These are phyloP conservation scores for Steromphala cineraria DNA, from an alignment of 2,888 invertebrate species.

Conservation along the genomic window DNA sequence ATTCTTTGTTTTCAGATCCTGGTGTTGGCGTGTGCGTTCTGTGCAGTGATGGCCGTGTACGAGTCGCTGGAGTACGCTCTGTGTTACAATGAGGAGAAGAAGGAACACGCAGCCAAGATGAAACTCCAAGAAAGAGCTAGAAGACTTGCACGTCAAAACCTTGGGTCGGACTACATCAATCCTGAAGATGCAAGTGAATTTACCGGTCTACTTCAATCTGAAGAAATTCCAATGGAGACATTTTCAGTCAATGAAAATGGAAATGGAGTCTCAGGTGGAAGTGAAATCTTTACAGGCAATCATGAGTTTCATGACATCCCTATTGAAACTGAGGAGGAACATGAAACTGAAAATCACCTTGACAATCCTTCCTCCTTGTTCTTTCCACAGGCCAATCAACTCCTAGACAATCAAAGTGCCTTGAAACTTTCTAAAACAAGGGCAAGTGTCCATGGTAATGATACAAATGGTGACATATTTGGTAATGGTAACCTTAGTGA, in stretches of 20 bases:
- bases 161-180: not conserved
- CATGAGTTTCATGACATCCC: too few relatives aligned
- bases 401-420: too few relatives aligned
- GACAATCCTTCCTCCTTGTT: too few relatives aligned
- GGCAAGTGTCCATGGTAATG: too few relatives aligned
- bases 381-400: too few relatives aligned
- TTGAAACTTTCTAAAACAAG: too few relatives aligned
- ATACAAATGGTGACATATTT: too few relatives aligned
- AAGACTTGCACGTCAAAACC: conserved; percentile 22
- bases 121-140: conserved; percentile 40
- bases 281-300: too few relatives aligned
- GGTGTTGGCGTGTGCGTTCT: conserved; percentile 59
- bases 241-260: not conserved
- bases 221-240: conserved; percentile 45
- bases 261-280: too few relatives aligned
- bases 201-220: conserved; percentile 30
- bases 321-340: too few relatives aligned
- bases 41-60: conserved; percentile 65
- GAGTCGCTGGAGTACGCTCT: conserved; percentile 69
- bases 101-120: conserved; percentile 48
- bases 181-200: conserved; percentile 21
- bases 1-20: conserved; percentile 57
- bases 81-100: conserved; percentile 72
- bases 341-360: too few relatives aligned
- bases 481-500: too few relatives aligned